These are phyloP conservation scores for Notechis scutatus DNA, from an alignment of 2,113 vertebrate genomes.

Conservation along the genomic window DNA sequence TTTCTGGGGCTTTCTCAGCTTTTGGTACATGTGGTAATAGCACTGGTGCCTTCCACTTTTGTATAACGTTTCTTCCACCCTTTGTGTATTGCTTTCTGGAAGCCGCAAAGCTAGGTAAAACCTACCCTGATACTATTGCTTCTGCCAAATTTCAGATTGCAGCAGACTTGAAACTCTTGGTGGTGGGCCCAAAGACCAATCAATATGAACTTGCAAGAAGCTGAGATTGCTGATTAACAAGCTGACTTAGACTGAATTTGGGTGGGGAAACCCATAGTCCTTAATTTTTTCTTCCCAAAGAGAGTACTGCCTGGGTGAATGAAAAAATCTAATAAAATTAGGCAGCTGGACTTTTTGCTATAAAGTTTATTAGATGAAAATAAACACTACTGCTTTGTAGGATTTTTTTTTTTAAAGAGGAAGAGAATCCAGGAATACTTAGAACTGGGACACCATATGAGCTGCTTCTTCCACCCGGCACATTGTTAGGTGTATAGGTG, in stretches of 20 bases:
- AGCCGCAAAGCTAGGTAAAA: background rate
- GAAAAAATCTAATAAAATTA: background rate
- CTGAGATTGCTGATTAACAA: background rate
- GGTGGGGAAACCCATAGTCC: background rate
- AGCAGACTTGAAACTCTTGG: background rate
- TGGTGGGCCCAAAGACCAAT: background rate
- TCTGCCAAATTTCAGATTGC: background rate
- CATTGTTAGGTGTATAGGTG: background rate
- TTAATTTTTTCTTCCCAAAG: background rate
- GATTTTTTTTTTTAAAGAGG: background rate
- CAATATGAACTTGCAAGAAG: background rate
- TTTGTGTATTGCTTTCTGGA: background rate
- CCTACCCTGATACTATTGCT: background rate
- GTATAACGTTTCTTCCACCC: background rate
- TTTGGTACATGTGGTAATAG: background rate
- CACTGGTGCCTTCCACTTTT: background rate
- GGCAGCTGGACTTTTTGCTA: background rate
- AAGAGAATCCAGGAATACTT: background rate
- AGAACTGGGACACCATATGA: background rate
- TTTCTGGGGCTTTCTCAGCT: background rate
- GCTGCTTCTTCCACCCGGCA: background rate
- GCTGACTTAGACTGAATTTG: background rate
- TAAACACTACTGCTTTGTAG: background rate
- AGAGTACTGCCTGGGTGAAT: background rate
- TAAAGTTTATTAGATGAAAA: background rate